A percentile compares a stretch with the other conserved stretches of the same genome.
phyloP scores from a whole-genome alignment of 2,888 invertebrate species.

The Noctua pronuba region DNA sequence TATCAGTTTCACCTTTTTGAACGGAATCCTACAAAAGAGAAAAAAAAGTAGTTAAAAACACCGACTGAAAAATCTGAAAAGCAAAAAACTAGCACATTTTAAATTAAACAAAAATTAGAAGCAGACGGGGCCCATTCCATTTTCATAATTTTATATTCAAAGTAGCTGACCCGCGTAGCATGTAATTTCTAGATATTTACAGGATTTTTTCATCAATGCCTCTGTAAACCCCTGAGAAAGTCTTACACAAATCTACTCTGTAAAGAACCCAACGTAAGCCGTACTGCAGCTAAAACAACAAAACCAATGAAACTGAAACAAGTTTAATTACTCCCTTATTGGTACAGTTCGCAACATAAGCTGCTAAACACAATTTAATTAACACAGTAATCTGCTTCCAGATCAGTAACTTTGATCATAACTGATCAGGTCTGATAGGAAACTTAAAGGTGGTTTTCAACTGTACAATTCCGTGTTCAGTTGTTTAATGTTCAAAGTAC shows the following conservation, averaged over 20 bases:
- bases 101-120: no score
- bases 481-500: neutral
- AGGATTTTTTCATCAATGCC: neutral
- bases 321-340: constrained; percentile 38
- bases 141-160: no score
- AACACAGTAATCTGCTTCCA: constrained; percentile 39
- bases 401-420: constrained; percentile 53
- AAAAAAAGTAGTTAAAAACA: no score
- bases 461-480: neutral
- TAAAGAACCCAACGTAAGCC: neutral
- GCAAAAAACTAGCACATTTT: no score
- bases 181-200: neutral
- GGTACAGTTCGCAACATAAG: constrained; percentile 45
- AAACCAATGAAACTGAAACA: constrained; percentile 40
- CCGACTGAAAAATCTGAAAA: no score
- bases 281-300: constrained; percentile 8
- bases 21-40: neutral
- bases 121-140: no score
- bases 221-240: neutral
- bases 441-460: constrained; percentile 12
- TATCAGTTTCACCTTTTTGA: constrained; percentile 10
- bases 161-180: no score
- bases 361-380: constrained; percentile 43
- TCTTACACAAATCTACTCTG: neutral
- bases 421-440: constrained; percentile 37